These are phyloP conservation scores for Salpingus planirostris DNA, from an alignment of 2,888 invertebrate species.

Conservation along the genomic window DNA sequence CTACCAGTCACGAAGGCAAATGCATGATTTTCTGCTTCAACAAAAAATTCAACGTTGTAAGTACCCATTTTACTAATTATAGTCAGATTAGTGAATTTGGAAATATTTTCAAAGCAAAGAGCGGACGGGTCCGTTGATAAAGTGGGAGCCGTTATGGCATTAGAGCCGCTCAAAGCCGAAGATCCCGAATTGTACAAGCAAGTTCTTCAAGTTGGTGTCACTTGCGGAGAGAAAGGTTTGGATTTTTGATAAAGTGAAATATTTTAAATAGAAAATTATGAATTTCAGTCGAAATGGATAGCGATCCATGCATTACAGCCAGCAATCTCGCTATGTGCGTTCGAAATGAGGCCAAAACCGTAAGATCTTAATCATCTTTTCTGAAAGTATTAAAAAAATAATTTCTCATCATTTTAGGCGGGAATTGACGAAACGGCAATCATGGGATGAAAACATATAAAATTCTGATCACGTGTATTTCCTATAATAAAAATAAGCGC, in stretches of 20 bases:
- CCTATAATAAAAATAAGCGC: no score
- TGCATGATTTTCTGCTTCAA: conserved; percentile 22
- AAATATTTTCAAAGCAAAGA: conserved; percentile 11
- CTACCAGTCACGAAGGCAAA: conserved; percentile 19
- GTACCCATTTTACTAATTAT: conserved; percentile 9
- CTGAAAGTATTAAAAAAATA: no score
- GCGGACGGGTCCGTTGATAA: conserved; percentile 16
- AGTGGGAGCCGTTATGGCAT: conserved; percentile 12
- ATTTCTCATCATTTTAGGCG: no score
- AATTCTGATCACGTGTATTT: no score
- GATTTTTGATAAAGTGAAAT: neutral
- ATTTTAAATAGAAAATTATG: neutral
- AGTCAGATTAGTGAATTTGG: conserved; percentile 1
- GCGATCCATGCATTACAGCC: conserved; percentile 24
- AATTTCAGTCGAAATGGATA: conserved; percentile 17
- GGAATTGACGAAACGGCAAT: no score
- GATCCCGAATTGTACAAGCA: conserved; percentile 18
- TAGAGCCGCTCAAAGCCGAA: conserved; percentile 17
- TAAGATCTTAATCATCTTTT: conserved; percentile 10
- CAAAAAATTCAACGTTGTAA: conserved; percentile 17
- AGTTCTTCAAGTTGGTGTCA: conserved; percentile 12
- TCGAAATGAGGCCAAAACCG: conserved; percentile 20
- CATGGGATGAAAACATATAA: no score
- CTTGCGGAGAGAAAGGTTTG: conserved; percentile 11
- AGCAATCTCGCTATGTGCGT: conserved; percentile 19